phyloP scores from a whole-genome alignment of 2,888 invertebrate species.

The Drosophila nr. perissopoda region DNA sequence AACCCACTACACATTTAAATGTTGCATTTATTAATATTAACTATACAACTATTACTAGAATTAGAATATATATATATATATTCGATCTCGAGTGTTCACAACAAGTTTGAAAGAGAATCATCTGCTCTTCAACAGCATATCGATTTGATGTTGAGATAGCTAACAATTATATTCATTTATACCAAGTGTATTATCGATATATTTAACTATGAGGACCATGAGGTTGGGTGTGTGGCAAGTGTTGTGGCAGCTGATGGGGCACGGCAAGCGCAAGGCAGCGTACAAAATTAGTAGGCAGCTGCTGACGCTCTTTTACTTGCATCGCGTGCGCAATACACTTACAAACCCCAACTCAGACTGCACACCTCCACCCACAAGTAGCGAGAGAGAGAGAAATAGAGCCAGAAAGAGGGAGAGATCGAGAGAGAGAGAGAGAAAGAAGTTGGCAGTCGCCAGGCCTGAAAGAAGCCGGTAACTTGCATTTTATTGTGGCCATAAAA shows the following conservation, averaged over 20 bases:
- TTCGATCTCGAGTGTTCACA: neutral
- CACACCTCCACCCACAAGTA: neutral
- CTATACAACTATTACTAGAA: neutral
- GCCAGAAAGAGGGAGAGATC: neutral
- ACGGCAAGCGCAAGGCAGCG: neutral
- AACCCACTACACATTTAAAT: too few relatives aligned
- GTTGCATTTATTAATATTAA: neutral
- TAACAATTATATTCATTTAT: neutral
- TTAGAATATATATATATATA: neutral
- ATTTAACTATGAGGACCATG: neutral
- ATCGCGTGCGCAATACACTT: conserved; percentile 73
- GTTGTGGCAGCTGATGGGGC: neutral
- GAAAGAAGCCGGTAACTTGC: conserved; percentile 50
- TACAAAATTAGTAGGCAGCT: conserved; percentile 13
- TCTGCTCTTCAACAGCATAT: neutral
- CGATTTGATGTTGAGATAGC: neutral
- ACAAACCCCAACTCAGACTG: neutral
- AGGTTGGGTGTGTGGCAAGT: neutral
- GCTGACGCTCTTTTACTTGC: conserved; percentile 44
- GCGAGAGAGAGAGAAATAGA: neutral
- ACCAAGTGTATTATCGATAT: neutral
- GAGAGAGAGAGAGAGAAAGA: neutral
- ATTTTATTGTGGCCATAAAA: conserved; percentile 64
- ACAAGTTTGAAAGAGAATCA: neutral
- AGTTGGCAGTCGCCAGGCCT: conserved; percentile 41